Conservation (phyloP, 2,797 vertebrate genomes). For the Platalea minor region DNA sequence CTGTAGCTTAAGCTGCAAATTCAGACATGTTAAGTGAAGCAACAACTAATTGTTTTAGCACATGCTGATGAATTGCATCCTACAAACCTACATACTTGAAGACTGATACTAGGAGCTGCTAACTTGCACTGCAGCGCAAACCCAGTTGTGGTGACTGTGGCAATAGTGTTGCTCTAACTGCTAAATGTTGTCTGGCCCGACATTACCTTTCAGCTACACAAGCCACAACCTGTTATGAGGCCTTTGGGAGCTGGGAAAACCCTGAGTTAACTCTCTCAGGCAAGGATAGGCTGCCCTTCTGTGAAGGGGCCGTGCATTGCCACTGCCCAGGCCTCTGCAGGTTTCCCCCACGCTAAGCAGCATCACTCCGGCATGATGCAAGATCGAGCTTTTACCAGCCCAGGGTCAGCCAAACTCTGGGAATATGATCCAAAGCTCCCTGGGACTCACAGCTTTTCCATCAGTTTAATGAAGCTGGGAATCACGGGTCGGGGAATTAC, state of each 20-base stretch:
- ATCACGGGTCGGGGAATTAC: background rate
- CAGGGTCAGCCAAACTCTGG: background rate
- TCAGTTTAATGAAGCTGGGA: background rate
- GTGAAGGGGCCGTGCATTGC: accelerated
- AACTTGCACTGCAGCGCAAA: background rate
- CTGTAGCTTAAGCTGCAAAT: background rate
- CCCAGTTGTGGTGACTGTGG: background rate
- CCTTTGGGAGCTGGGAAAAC: background rate
- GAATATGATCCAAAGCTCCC: background rate
- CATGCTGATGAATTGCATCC: background rate
- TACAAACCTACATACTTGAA: background rate
- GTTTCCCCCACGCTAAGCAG: background rate
- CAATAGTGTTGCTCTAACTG: background rate
- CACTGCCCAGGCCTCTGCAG: background rate
- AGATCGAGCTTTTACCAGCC: background rate
- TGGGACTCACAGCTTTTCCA: background rate
- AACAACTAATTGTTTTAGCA: background rate
- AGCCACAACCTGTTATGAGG: background rate
- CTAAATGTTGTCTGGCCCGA: background rate
- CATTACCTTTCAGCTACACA: no score
- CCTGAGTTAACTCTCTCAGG: background rate
- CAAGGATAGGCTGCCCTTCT: background rate
- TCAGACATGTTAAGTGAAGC: background rate
- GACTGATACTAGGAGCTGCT: background rate
- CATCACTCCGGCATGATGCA: accelerated